Conservation (phyloP, 2,797 vertebrate species). For the Phataginus tricuspis region DNA sequence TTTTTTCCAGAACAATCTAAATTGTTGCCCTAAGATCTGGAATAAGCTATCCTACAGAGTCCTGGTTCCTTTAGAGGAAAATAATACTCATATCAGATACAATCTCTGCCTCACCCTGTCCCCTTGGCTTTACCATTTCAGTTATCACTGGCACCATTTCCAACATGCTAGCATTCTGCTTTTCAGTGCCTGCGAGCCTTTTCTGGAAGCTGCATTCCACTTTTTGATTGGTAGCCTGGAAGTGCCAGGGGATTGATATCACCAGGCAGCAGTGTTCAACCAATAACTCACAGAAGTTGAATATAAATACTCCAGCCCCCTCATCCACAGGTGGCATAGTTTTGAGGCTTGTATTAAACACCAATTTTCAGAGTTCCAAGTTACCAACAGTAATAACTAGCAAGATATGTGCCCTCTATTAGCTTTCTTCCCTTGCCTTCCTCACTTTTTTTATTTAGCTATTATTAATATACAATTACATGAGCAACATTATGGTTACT, state of each 20-base stretch:
- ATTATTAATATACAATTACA: no score
- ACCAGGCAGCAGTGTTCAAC: background rate
- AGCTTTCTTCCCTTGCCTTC: background rate
- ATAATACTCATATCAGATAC: background rate
- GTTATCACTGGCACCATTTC: background rate
- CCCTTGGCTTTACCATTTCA: background rate
- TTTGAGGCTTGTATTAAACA: background rate
- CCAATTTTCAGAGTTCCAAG: background rate
- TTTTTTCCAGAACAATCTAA: background rate
- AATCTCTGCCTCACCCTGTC: background rate
- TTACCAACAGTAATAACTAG: background rate
- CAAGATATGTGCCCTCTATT: background rate
- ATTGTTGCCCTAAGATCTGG: background rate
- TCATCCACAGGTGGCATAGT: background rate
- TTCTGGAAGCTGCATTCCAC: background rate
- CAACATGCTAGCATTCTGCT: conserved; percentile 4
- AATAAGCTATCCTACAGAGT: background rate
- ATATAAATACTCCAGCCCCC: background rate
- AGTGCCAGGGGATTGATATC: background rate
- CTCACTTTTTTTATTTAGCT: background rate
- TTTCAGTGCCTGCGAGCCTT: background rate
- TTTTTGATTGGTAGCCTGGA: background rate
- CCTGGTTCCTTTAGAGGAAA: background rate
- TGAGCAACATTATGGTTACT: no score
- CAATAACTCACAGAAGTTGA: background rate